These are phyloP conservation scores for Drosophila mercatorum DNA, from an alignment of 2,888 invertebrate species.

Conservation along the genomic window DNA sequence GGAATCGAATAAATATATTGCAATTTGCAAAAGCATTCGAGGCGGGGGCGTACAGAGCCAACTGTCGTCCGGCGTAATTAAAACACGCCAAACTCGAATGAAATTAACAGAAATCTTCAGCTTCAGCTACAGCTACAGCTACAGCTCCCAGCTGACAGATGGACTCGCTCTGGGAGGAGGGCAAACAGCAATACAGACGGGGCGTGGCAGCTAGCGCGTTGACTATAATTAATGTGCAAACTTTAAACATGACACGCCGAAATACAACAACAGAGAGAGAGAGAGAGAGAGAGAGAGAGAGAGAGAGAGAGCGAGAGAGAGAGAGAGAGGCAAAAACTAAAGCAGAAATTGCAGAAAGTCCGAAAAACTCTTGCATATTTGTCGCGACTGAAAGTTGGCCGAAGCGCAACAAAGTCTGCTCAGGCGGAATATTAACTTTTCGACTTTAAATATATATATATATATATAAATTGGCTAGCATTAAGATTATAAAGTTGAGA, in stretches of 20 bases:
- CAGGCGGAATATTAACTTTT: background rate
- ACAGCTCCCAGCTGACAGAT: constrained; percentile 22
- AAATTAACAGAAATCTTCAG: constrained; percentile 51
- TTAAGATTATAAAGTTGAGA: background rate
- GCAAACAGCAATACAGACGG: background rate
- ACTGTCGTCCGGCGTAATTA: constrained; percentile 44
- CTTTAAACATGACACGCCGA: constrained; percentile 29
- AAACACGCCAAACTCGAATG: constrained; percentile 54
- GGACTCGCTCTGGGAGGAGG: background rate
- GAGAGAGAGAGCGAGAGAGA: background rate
- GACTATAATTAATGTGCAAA: constrained; percentile 59
- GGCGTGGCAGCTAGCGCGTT: constrained; percentile 21
- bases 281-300: too few relatives aligned
- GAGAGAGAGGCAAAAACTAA: background rate
- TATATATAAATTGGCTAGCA: too few relatives aligned
- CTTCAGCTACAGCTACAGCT: background rate
- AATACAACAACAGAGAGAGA: background rate
- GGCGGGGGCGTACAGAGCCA: constrained; percentile 21
- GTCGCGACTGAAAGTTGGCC: background rate
- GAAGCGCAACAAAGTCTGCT: background rate
- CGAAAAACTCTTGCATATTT: background rate
- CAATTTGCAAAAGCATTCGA: constrained; percentile 19
- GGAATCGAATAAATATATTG: constrained; percentile 21
- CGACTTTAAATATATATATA: background rate
- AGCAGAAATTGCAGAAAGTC: background rate